Evolutionary conservation across 2,888 invertebrate genomes (phyloP), one percentile per base, ranked within the genome.

Genomic region (Agrochola macilenta): DNA sequence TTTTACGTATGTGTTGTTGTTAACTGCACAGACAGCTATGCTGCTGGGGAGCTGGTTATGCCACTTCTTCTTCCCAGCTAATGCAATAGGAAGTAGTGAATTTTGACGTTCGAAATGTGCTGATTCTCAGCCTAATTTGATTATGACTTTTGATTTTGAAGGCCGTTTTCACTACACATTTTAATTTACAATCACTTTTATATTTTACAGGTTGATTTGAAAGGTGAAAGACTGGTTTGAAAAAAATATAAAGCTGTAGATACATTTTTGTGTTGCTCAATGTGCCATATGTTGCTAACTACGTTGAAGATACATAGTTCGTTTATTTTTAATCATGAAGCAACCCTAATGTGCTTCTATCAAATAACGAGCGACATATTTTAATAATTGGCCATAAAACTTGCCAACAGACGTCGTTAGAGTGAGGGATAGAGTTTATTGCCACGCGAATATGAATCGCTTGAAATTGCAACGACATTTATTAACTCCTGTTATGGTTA

Each of bases 351-450:
- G 68, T 76, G 54, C 74, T 79, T 78, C 85, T 90, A 87, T 88
- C 86, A 90, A 90, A 89, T 88, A 90, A 82, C 70, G 64, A 89
- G 91, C 89, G 89, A 91, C 93, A 93, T 81, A 89, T 92, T 93
- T 93, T 91, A 91, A 90, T 93, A 92, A 93, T 93, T 90, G 93
- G 90, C 91, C 88, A 93, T 93, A 91, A 93, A 93, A 93, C 89
- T 92, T 92, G 87, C 79, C 83, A 92, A 92, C 91, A 92, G 92
- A 90, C 90, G 91, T 88, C 89, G 89, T 93, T 93, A 91, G 80
- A 83, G 79, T 79, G 84, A 89, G 84, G 83, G 89, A 91, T 81
- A 83, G 43, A 75, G 70, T 82, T 91, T 90, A 88, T 81, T 87
- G 84, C 85, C 74, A 78, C 65, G 78, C 78, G 82, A 86, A 84